Percentiles rank a stretch among this genome's conserved stretches.
phyloP scores from a whole-genome alignment of 2,113 vertebrate genomes.

The Syngnathus scovelli region DNA sequence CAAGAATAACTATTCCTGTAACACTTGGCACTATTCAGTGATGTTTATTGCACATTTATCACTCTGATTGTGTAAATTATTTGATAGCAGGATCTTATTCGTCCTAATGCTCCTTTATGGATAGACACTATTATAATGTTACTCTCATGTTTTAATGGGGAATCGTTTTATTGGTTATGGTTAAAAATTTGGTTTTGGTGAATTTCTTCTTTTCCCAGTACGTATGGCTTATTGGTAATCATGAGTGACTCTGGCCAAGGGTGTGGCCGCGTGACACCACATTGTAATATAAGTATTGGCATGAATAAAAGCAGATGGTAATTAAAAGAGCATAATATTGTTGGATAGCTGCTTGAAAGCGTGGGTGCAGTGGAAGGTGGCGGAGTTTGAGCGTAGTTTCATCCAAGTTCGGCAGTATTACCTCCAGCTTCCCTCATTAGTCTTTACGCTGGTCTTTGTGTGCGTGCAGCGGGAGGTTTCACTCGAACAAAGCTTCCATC shows the following conservation, averaged over 20 bases:
- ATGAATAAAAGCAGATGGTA: not conserved
- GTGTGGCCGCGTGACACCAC: not conserved
- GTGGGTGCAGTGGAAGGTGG: not conserved
- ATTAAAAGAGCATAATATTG: slow-evolving; percentile 8
- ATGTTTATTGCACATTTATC: not conserved
- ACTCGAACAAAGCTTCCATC: slow-evolving; percentile 32
- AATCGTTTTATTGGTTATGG: not conserved
- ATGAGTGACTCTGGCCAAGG: not conserved
- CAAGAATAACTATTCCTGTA: not conserved
- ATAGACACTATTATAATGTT: not conserved
- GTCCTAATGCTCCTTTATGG: not conserved
- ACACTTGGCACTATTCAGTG: not conserved
- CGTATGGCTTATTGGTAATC: too few relatives aligned
- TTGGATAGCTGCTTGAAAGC: not conserved
- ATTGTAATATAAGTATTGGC: not conserved
- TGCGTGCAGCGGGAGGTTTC: slow-evolving; percentile 34
- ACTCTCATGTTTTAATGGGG: not conserved
- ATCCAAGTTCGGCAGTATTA: slow-evolving; percentile 15
- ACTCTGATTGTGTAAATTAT: too few relatives aligned
- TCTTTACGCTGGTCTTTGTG: slow-evolving; percentile 21
- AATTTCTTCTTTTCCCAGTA: too few relatives aligned
- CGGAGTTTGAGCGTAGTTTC: not conserved
- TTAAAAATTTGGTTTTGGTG: too few relatives aligned
- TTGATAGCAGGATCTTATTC: too few relatives aligned
- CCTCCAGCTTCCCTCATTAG: slow-evolving; percentile 20